Base-by-base conservation (phyloP, 1,140 invertebrate genomes). In the Melanaphis sacchari region DNA sequence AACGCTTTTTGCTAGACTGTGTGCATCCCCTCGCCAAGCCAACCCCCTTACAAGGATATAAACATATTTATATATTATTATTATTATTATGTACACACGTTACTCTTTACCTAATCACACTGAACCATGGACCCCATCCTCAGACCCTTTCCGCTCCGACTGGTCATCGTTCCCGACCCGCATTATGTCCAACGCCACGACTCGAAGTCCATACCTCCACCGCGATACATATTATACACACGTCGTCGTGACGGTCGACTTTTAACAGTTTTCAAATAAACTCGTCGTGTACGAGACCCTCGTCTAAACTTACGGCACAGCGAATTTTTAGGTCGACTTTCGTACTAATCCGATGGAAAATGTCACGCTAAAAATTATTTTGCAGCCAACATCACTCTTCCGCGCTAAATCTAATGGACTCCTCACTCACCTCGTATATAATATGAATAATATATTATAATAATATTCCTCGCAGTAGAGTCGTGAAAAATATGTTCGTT, bases 61-160 rank as follows among this genome's bases (percentile, higher is more conserved):
- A 26, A 26, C 43, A 52, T 26, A 89, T 89, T 49, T 52, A 26
- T 24, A 89, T 49, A 38, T 52, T 52, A 89, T 38, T 41, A 40
- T 52, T 40, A 38, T 41, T 41, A 31, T 84, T 41, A 84, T 49
- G 49, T n/a, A 21, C 41, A 43, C 43, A 15, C 43, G 26, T 88
- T 46, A 89, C 82, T 85, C 82, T 85, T 40, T 89, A 89, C 46
- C 87, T 89, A 89, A 89, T 89, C 87, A 52, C n/a, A 36, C 36
- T 8, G 1, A 5, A 26, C 82, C 38, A 41, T 24, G 40, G 41
- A 24, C 0, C 81, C n/a, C 81, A 38, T 38, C 81, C 36, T 22
- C 22, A 36, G 1, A 40, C 36, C 81, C 36, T 82, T 21, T 31
- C 15, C 11, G 43, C 84, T 0, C 84, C 11, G 40, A 31, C n/a